Conservation (phyloP, 2,888 invertebrate genomes). For the Ochlodes sylvanus region DNA sequence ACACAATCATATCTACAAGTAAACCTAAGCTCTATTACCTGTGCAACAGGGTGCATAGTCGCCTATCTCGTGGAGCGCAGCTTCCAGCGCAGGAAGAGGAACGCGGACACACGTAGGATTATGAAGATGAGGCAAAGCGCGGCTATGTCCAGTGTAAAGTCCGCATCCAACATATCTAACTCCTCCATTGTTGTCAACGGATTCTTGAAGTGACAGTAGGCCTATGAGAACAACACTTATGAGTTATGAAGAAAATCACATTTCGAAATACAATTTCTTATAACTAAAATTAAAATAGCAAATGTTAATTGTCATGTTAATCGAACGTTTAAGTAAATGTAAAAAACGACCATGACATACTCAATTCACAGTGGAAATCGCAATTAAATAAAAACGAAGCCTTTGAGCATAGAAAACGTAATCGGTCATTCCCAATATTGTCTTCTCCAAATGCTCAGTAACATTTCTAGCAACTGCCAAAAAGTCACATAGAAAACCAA, state of each 20-base stretch:
- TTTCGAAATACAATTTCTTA: not conserved
- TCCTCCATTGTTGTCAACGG: slow-evolving; percentile 93
- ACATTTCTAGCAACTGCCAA: too few species aligned
- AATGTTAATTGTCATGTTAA: too few species aligned
- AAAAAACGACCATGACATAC: too few species aligned
- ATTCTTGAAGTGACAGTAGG: slow-evolving; percentile 94
- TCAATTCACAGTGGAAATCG: too few species aligned
- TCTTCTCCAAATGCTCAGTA: too few species aligned
- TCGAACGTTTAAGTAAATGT: too few species aligned
- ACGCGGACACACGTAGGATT: slow-evolving; percentile 91
- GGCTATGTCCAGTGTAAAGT: slow-evolving; percentile 91
- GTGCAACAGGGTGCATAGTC: slow-evolving; percentile 21
- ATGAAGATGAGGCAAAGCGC: slow-evolving; percentile 92
- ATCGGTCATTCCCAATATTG: too few species aligned
- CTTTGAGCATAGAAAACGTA: too few species aligned
- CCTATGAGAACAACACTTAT: slow-evolving; percentile 63
- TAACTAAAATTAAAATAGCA: too few species aligned
- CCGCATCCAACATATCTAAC: slow-evolving; percentile 92
- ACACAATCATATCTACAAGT: not conserved
- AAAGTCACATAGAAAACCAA: too few species aligned
- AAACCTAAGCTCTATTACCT: slow-evolving; percentile 14
- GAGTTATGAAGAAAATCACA: not conserved
- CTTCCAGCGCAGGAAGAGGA: slow-evolving; percentile 94
- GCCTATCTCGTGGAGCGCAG: slow-evolving; percentile 90
- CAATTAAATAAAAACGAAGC: too few species aligned